phyloP scores from a whole-genome alignment of 37 sponge, comb jelly and placozoan genomes.

The Hormiphora californensis region DNA sequence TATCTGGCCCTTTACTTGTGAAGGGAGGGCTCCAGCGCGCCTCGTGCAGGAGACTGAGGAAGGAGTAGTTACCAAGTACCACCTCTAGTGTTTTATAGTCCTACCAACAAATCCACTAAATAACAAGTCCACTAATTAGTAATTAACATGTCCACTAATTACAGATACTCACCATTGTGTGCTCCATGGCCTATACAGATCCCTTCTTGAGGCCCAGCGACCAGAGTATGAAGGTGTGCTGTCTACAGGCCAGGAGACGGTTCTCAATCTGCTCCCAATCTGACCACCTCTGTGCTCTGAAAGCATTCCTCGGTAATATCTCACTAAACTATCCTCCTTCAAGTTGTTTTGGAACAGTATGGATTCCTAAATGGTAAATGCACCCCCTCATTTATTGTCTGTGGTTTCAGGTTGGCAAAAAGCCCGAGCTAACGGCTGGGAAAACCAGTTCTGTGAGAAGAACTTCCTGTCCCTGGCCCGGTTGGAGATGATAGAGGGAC shows the following conservation, averaged over 20 bases:
- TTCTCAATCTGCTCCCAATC: background rate
- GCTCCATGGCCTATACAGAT: slow-evolving; percentile 31
- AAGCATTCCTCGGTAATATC: slow-evolving; percentile 14
- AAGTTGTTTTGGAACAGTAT: background rate
- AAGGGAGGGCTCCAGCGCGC: too few relatives aligned
- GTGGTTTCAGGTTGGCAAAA: slow-evolving; percentile 2
- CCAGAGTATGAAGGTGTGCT: background rate
- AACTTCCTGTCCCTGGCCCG: slow-evolving; percentile 25
- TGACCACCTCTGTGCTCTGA: slow-evolving; percentile 19
- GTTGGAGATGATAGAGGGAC: slow-evolving; percentile 39
- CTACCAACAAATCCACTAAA: too few relatives aligned
- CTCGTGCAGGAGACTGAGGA: too few relatives aligned
- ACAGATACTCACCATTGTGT: slow-evolving; percentile 27
- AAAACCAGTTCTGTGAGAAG: slow-evolving; percentile 31
- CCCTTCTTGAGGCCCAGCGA: slow-evolving; percentile 21
- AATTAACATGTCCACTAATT: too few relatives aligned
- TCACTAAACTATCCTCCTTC: background rate
- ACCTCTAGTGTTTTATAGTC: too few relatives aligned
- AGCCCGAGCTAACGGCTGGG: slow-evolving; percentile 46
- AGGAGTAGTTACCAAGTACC: too few relatives aligned
- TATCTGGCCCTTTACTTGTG: too few relatives aligned
- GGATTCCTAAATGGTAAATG: background rate
- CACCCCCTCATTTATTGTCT: background rate
- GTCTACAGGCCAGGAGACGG: background rate
- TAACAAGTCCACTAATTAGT: too few relatives aligned